phyloP scores from a whole-genome alignment of 2,888 invertebrate species.

The Xanthia icteritia region DNA sequence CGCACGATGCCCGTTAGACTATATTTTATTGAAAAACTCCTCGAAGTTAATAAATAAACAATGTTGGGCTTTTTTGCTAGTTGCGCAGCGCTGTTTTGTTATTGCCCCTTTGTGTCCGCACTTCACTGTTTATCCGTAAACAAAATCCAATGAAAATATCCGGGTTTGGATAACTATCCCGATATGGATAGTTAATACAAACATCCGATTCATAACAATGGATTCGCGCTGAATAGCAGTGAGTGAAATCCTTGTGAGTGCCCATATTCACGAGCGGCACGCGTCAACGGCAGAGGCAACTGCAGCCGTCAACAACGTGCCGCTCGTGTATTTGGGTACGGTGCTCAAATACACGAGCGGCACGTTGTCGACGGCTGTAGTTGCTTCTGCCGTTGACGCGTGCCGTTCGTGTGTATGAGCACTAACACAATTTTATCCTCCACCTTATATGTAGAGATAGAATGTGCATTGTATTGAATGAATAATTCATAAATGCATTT shows the following conservation, averaged over 20 bases:
- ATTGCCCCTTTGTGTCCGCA: constrained; percentile 53
- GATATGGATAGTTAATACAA: constrained; percentile 54
- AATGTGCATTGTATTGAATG: constrained; percentile 20
- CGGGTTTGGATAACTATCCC: constrained; percentile 46
- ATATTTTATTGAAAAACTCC: constrained; percentile 76
- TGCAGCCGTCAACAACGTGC: too few relatives aligned
- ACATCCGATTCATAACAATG: constrained; percentile 58
- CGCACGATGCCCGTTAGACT: constrained; percentile 68
- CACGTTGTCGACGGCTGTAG: too few relatives aligned
- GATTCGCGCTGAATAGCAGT: constrained; percentile 29
- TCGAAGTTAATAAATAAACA: constrained; percentile 70
- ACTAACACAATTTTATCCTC: constrained; percentile 23
- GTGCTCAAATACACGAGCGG: too few relatives aligned
- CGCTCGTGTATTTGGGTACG: too few relatives aligned
- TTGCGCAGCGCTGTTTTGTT: constrained; percentile 42
- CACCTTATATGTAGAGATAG: neutral
- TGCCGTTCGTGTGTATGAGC: too few relatives aligned
- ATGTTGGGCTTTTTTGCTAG: constrained; percentile 60
- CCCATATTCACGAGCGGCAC: too few relatives aligned
- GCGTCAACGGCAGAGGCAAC: too few relatives aligned
- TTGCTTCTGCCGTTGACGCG: too few relatives aligned
- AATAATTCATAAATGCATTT: constrained; percentile 50
- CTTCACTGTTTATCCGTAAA: constrained; percentile 53
- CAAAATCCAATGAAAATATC: constrained; percentile 59
- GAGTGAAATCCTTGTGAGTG: constrained; percentile 38